Evolutionary conservation across 1,140 invertebrate species (phyloP).

Genomic region (Laupala kohalensis): DNA sequence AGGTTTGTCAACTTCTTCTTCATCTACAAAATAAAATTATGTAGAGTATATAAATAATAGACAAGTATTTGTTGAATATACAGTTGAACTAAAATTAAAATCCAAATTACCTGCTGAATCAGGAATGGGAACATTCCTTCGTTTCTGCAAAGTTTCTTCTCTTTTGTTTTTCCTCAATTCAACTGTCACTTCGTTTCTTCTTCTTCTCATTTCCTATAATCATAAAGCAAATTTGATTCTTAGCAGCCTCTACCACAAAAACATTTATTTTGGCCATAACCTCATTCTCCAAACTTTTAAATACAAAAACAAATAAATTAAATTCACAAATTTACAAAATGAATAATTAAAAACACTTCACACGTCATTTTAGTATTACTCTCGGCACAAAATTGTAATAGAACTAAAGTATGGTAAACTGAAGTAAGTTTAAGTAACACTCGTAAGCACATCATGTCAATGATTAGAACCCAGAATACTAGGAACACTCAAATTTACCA

Average conservation of each 20-base stretch:
- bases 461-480: too few relatives aligned
- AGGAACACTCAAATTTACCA: too few relatives aligned
- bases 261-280: not conserved
- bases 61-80: slow-evolving; percentile 7
- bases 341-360: too few relatives aligned
- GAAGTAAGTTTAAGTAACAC: too few relatives aligned
- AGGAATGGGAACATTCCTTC: slow-evolving; percentile 78
- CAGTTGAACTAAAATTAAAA: not conserved
- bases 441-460: too few relatives aligned
- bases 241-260: not conserved
- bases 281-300: too few relatives aligned
- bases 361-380: too few relatives aligned
- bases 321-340: too few relatives aligned
- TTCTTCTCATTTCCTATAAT: slow-evolving; percentile 83
- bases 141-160: slow-evolving; percentile 89
- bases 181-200: slow-evolving; percentile 88
- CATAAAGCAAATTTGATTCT: slow-evolving; percentile 17
- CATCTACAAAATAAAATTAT: slow-evolving; percentile 34
- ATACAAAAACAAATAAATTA: too few relatives aligned
- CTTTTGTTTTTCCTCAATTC: slow-evolving; percentile 94
- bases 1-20: slow-evolving; percentile 56
- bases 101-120: slow-evolving; percentile 53
- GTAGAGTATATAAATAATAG: not conserved
- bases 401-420: too few relatives aligned
- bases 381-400: too few relatives aligned